A percentile compares a stretch with the other conserved stretches of the same genome.
Conservation (phyloP, 2,797 vertebrate genomes). For the Lophotriccus pileatus region DNA sequence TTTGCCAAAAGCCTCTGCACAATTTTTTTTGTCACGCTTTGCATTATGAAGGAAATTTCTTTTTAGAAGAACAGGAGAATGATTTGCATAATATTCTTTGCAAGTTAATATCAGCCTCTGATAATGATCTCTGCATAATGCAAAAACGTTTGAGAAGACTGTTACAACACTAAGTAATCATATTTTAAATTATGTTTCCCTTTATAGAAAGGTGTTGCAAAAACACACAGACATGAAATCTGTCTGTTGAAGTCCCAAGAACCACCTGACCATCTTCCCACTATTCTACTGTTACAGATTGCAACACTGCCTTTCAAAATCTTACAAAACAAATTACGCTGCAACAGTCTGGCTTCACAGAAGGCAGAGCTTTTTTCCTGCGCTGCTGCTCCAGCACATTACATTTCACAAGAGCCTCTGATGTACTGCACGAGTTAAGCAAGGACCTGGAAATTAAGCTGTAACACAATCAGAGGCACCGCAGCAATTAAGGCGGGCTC, state of each 20-base stretch:
- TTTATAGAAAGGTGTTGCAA: slow-evolving; percentile 81
- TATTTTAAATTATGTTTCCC: slow-evolving; percentile 81
- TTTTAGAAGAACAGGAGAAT: slow-evolving; percentile 61
- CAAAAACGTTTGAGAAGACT: slow-evolving; percentile 72
- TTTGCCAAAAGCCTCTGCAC: slow-evolving; percentile 69
- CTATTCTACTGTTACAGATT: slow-evolving; percentile 69
- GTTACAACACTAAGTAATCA: slow-evolving; percentile 80
- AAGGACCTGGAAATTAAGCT: background rate
- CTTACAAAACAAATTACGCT: slow-evolving; percentile 57
- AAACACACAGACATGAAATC: slow-evolving; percentile 77
- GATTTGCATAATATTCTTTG: slow-evolving; percentile 78
- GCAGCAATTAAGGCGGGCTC: accelerated
- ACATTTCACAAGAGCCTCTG: slow-evolving; percentile 60
- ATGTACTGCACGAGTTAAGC: slow-evolving; percentile 2
- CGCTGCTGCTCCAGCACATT: background rate
- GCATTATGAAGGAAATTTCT: slow-evolving; percentile 71
- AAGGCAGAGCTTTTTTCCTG: slow-evolving; percentile 39
- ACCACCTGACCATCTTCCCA: slow-evolving; percentile 73
- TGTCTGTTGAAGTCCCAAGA: slow-evolving; percentile 73
- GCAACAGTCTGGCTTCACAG: slow-evolving; percentile 60
- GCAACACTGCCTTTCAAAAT: slow-evolving; percentile 64
- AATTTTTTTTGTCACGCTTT: slow-evolving; percentile 70
- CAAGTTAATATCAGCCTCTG: slow-evolving; percentile 76
- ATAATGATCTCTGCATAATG: slow-evolving; percentile 70
- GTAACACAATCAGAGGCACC: background rate